Base-by-base conservation (phyloP, 2,113 vertebrate genomes). In the Cnemophilus loriae region DNA sequence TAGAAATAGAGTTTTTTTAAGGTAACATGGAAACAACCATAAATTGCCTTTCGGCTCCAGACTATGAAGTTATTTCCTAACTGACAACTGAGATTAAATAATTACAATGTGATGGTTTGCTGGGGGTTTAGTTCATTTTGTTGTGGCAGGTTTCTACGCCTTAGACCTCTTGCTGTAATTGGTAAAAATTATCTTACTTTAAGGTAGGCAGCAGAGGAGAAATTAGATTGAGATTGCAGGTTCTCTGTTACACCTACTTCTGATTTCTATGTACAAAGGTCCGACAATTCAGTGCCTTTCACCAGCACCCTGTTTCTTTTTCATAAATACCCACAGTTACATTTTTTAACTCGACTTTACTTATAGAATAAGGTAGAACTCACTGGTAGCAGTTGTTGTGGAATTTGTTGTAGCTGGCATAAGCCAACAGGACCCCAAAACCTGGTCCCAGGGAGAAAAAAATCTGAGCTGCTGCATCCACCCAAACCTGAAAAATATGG, bases 351-450 rank as follows among this genome's bases (percentile, higher is more conserved):
- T 85, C 2, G 0, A 1, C 59, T 76, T 90, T 70, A 63, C 5
- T 16, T 46, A 13, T 52, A 63, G 52, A 76, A 57, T 57, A 83
- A 91, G 56, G 44, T 41, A 86, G 89, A 92, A 98, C 98, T 98
- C 97, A 99, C 99, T 99, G 99, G 96, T 99, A 99, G 96, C 99
- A 99, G 98, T 99, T 99, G 98, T 99, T 99, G 97, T 99, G 98
- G 97, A 99, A 99, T 11, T 99, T 99, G 97, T 99, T 99, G 97
- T 99, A 99, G 97, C 99, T 99, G 73, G 99, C 99, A 35, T 99
- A 99, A 87, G 99, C 99, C 64, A 99, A 96, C 7, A 99, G 98
- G 32, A 99, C 99, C 4, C 99, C 99, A 64, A 99, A 99, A 22
- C 99, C 99, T 8, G 99, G 99, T 39, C 99, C 99, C 32, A 99